Evolutionary conservation across 1,140 invertebrate genomes (phyloP).

Genomic region (Choristoneura fumiferana): DNA sequence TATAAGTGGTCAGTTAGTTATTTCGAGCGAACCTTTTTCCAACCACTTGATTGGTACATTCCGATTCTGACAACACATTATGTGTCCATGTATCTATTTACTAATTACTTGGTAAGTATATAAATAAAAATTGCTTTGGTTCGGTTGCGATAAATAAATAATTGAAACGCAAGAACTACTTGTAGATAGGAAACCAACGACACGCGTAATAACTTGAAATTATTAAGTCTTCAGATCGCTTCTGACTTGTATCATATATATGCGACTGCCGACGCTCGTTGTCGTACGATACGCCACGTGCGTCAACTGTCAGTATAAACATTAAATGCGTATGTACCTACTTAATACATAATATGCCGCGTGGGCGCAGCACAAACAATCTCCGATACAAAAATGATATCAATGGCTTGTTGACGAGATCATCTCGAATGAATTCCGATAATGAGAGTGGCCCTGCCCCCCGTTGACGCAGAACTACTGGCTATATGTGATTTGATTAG

Average conservation of each 20-base stretch:
- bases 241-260: background rate
- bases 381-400: conserved; percentile 9
- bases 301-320: conserved; percentile 10
- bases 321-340: background rate
- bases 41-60: no score
- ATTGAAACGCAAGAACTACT: no score
- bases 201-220: no score
- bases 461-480: background rate
- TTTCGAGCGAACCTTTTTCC: no score
- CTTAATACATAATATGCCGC: background rate
- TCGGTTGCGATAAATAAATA: no score
- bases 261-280: background rate
- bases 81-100: no score
- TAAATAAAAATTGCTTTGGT: no score
- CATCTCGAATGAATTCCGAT: conserved; percentile 8
- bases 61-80: no score
- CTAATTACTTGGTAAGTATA: no score
- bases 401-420: conserved; percentile 17
- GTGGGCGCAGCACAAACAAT: conserved; percentile 5
- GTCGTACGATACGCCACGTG: conserved; percentile 15
- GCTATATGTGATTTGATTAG: no score
- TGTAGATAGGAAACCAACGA: no score
- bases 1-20: no score
- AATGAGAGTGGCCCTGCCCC: background rate
- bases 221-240: background rate